These are phyloP conservation scores for Deladenus siricidicola DNA, from an alignment of 2,888 invertebrate species.

Conservation along the genomic window DNA sequence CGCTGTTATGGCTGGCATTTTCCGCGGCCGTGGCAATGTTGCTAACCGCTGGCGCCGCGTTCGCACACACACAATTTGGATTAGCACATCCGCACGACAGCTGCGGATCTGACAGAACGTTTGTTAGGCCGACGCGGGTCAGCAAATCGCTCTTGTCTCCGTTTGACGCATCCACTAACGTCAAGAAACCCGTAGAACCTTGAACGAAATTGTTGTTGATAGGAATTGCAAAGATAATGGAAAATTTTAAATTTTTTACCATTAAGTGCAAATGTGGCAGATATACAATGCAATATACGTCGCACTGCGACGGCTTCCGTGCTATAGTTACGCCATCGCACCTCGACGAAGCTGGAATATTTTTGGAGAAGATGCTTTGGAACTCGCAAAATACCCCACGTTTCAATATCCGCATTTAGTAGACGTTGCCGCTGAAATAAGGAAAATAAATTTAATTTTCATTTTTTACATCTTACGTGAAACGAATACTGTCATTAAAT, in stretches of 20 bases:
- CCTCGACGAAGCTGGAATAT: constrained; percentile 38
- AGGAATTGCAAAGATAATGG: neutral
- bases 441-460: too few species aligned
- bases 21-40: too few species aligned
- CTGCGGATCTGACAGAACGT: neutral
- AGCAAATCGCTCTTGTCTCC: constrained; percentile 32
- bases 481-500: too few species aligned
- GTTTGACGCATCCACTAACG: constrained; percentile 22
- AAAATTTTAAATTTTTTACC: constrained; percentile 20
- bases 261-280: constrained; percentile 33
- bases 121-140: constrained; percentile 28
- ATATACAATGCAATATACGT: constrained; percentile 30
- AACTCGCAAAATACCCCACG: constrained; percentile 28
- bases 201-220: neutral
- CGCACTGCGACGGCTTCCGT: constrained; percentile 38
- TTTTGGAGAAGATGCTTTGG: constrained; percentile 28
- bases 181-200: constrained; percentile 37
- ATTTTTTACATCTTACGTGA: too few species aligned
- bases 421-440: neutral
- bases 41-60: too few species aligned
- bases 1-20: too few species aligned
- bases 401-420: constrained; percentile 20
- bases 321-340: constrained; percentile 32
- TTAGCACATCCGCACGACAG: neutral
- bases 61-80: neutral